phyloP scores from a whole-genome alignment of 2,888 invertebrate species.

The Plusia festucae region DNA sequence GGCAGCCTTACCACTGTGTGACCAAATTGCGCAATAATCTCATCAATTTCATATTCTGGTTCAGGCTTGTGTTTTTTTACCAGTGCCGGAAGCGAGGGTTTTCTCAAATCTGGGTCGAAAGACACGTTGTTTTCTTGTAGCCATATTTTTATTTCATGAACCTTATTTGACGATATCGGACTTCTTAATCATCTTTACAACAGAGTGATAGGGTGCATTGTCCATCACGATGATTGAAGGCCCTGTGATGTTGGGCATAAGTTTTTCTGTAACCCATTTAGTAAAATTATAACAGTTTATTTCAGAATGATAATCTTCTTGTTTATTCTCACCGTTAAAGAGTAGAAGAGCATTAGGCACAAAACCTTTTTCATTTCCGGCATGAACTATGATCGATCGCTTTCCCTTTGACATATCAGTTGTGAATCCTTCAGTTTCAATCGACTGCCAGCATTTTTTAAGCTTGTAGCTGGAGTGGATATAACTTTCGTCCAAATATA shows the following conservation, averaged over 20 bases:
- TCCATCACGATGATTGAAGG: background rate
- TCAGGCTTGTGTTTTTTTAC: background rate
- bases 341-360: no score
- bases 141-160: background rate
- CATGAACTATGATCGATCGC: background rate
- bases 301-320: no score
- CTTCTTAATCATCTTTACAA: background rate
- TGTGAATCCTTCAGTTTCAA: no score
- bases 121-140: background rate
- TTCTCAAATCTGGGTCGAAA: background rate
- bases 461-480: no score
- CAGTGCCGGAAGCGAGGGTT: background rate
- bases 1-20: no score
- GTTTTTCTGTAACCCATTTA: background rate
- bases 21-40: background rate
- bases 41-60: background rate
- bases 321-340: no score
- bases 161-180: background rate
- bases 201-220: background rate
- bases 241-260: background rate
- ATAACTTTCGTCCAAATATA: no score
- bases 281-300: background rate
- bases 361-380: background rate
- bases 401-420: background rate
- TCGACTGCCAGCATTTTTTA: no score